These are phyloP conservation scores for Rhagium mordax DNA, from an alignment of 2,888 invertebrate genomes.

Conservation along the genomic window DNA sequence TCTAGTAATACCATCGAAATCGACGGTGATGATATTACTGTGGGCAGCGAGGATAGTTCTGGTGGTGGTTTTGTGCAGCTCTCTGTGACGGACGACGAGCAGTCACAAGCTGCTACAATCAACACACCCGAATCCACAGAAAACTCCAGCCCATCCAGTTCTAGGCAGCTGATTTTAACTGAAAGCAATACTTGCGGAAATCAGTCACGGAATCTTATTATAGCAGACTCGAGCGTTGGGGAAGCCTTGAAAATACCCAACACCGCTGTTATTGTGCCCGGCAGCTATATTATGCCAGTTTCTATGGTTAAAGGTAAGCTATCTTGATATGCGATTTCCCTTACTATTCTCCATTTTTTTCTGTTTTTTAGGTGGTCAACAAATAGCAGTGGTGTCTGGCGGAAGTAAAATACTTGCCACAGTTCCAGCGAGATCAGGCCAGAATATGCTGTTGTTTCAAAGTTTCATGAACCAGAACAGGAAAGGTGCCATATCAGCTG, in stretches of 20 bases:
- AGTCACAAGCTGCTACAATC: conserved; percentile 62
- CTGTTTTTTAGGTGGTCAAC: conserved; percentile 75
- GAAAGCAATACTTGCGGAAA: conserved; percentile 57
- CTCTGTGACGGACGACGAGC: conserved; percentile 74
- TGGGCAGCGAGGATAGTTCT: conserved; percentile 85
- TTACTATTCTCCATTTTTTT: too few relatives aligned
- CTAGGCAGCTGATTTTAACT: conserved; percentile 64
- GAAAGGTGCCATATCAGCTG: conserved; percentile 74
- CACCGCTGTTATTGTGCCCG: conserved; percentile 80
- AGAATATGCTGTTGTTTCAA: conserved; percentile 78
- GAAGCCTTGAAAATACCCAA: conserved; percentile 79
- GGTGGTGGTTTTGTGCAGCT: conserved; percentile 76
- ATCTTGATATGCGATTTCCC: too few relatives aligned
- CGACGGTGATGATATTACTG: conserved; percentile 79
- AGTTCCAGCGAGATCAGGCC: conserved; percentile 72
- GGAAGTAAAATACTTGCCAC: conserved; percentile 75
- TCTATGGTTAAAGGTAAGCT: conserved; percentile 76
- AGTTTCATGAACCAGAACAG: conserved; percentile 79
- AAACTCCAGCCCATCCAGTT: conserved; percentile 57
- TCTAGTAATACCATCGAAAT: conserved; percentile 65
- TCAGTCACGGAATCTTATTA: conserved; percentile 74
- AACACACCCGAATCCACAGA: conserved; percentile 69
- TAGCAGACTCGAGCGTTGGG: conserved; percentile 74
- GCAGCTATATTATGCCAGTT: conserved; percentile 81
- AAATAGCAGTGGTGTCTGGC: conserved; percentile 82